Conservation (phyloP, 2,888 invertebrate genomes). For the Sesamia inferens region DNA sequence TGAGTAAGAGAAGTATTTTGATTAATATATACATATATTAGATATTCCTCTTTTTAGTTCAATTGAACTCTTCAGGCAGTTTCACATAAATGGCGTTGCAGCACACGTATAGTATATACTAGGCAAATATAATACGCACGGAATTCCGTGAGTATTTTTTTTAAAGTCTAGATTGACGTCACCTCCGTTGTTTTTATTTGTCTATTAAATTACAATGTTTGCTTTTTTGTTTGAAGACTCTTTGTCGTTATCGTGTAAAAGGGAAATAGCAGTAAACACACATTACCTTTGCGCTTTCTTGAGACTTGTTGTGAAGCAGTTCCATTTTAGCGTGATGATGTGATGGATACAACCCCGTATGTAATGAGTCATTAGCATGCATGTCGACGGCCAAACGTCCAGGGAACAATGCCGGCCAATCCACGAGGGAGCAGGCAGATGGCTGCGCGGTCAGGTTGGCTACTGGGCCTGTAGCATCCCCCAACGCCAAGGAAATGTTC, state of each 20-base stretch:
- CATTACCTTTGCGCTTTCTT: constrained; percentile 92
- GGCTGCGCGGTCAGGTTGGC: constrained; percentile 92
- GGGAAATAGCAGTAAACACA: background rate
- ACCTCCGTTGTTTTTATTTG: background rate
- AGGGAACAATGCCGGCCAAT: constrained; percentile 91
- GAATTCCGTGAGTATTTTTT: no score
- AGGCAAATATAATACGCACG: background rate
- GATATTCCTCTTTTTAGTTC: background rate
- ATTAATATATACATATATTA: background rate
- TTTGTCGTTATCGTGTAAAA: background rate
- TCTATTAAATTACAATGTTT: background rate
- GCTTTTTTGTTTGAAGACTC: background rate
- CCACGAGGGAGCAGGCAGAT: constrained; percentile 92
- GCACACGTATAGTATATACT: no score
- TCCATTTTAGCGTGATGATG: constrained; percentile 95
- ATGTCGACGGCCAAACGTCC: constrained; percentile 92
- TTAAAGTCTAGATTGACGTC: no score
- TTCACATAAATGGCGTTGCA: background rate
- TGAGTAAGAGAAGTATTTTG: background rate
- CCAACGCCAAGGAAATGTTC: constrained; percentile 91
- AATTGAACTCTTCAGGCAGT: background rate
- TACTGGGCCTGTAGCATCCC: constrained; percentile 85
- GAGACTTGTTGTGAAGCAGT: constrained; percentile 93
- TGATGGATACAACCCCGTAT: constrained; percentile 90
- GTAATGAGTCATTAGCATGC: constrained; percentile 91